Percentiles rank a stretch among this genome's conserved stretches.
Evolutionary conservation across 2,888 invertebrate species (phyloP).

Genomic region (Xestia ashworthii): DNA sequence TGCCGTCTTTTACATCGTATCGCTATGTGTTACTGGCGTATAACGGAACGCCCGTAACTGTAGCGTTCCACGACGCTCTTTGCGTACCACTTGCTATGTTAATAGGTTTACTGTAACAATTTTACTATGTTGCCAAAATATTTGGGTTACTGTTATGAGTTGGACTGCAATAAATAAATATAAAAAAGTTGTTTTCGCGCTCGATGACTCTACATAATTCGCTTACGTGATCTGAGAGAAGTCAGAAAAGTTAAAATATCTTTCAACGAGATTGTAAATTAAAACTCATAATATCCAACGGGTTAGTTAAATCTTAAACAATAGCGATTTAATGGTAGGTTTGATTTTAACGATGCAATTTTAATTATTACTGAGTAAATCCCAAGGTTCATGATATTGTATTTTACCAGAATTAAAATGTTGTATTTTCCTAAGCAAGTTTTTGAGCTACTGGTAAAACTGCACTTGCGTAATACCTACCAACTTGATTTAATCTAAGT

Average conservation of each 20-base stretch:
- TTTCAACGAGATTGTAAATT: conserved; percentile 13
- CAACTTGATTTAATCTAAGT: conserved; percentile 34
- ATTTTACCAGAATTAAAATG: neutral
- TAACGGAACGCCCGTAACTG: conserved; percentile 80
- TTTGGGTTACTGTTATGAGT: conserved; percentile 65
- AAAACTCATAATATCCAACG: neutral
- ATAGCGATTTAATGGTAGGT: conserved; percentile 13
- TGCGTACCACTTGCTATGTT: conserved; percentile 78
- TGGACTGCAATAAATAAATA: conserved; percentile 34
- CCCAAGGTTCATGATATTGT: neutral
- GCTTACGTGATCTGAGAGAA: conserved; percentile 32
- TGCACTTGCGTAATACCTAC: conserved; percentile 21
- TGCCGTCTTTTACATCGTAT: conserved; percentile 65
- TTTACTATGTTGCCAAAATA: conserved; percentile 63
- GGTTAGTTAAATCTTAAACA: conserved; percentile 34
- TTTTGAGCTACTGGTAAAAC: conserved; percentile 10
- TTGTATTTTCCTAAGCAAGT: neutral
- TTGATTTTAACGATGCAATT: conserved; percentile 21
- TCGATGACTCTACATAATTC: conserved; percentile 24
- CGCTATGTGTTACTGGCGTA: conserved; percentile 68
- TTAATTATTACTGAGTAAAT: neutral
- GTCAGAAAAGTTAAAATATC: conserved; percentile 5
- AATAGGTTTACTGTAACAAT: conserved; percentile 73
- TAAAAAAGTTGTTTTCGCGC: conserved; percentile 17
- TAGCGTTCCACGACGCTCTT: conserved; percentile 71